Base-by-base conservation (phyloP, 2,797 vertebrate species). In the Gastrophryne carolinensis region DNA sequence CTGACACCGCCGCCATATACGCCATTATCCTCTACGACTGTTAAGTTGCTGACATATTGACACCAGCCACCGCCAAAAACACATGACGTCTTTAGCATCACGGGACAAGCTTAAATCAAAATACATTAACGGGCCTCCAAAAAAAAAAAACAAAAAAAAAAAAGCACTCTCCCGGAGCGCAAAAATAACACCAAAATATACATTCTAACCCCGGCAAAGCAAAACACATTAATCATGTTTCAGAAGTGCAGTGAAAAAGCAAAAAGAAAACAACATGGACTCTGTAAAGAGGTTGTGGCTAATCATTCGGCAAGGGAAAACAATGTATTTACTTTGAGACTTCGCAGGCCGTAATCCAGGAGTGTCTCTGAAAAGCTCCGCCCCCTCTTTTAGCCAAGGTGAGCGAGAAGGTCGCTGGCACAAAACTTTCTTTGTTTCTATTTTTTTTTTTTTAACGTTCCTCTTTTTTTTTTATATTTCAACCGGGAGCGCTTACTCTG, bases 201-300 rank as follows among this genome's bases (percentile, higher is more conserved):
- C 35, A 54, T 53, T 65, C 21, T 23, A 32, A 74, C 57, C 19
- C 17, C 15, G 13, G 19, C 30, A 49, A 37, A 11, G 24, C 17
- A 68, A 68, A 75, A 37, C 21, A 58, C 66, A 71, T 71, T 71
- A 64, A 71, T 77, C 74, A 63, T 29, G 17, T 54, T 62, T 26
- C 57, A 44, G 49, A 32, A 23, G 24, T 30, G 15, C 9, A 39
- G 27, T 23, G 30, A 52, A 19, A 50, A 32, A 62, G 44, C 34
- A n/a, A n/a, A n/a, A n/a, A n/a, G n/a, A 44, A 64, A 65, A 78
- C 67, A 72, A 62, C 44, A 50, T 49, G 47, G 12, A 19, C 44
- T 54, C 47, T 65, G 21, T 44, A 15, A 52, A 26, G 29, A 27
- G 30, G 27, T 66, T 57, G 15, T 54, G 37, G 19, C 49, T 71